Conservation (phyloP, 2,888 invertebrate genomes). For the Platynereis dumerilii region DNA sequence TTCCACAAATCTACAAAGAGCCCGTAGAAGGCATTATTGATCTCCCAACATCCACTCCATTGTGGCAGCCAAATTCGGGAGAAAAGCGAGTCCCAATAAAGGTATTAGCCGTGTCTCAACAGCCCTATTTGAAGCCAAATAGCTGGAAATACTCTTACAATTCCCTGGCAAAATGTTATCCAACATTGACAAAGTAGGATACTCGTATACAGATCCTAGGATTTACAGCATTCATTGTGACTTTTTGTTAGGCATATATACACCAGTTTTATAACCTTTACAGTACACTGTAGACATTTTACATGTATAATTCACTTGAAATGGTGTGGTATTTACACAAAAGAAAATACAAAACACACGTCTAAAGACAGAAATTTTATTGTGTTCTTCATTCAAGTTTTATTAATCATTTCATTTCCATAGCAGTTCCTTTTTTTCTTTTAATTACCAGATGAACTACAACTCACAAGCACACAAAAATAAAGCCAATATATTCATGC, state of each 20-base stretch:
- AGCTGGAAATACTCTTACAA: constrained; percentile 55
- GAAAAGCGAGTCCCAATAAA: constrained; percentile 43
- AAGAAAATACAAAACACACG: neutral
- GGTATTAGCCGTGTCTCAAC: constrained; percentile 52
- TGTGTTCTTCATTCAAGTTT: constrained; percentile 3
- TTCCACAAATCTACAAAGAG: constrained; percentile 41
- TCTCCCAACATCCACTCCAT: constrained; percentile 45
- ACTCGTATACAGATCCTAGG: neutral
- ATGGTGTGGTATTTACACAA: neutral
- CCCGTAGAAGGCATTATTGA: constrained; percentile 37
- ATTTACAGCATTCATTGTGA: too few species aligned
- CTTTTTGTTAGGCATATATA: too few species aligned
- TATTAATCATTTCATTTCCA: constrained; percentile 7
- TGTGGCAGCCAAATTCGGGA: constrained; percentile 36
- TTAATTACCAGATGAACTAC: too few species aligned
- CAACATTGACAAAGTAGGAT: constrained; percentile 24
- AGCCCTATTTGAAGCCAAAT: constrained; percentile 52
- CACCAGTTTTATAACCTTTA: too few species aligned
- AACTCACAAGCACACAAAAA: too few species aligned
- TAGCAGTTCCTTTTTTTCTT: too few species aligned
- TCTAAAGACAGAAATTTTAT: neutral
- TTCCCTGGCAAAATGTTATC: constrained; percentile 49
- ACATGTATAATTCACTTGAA: neutral
- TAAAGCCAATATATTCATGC: too few species aligned
- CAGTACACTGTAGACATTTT: neutral